A percentile compares a stretch with the other conserved stretches of the same genome.
phyloP scores from a whole-genome alignment of 2,797 vertebrate genomes.

The Gobionotothen gibberifrons region DNA sequence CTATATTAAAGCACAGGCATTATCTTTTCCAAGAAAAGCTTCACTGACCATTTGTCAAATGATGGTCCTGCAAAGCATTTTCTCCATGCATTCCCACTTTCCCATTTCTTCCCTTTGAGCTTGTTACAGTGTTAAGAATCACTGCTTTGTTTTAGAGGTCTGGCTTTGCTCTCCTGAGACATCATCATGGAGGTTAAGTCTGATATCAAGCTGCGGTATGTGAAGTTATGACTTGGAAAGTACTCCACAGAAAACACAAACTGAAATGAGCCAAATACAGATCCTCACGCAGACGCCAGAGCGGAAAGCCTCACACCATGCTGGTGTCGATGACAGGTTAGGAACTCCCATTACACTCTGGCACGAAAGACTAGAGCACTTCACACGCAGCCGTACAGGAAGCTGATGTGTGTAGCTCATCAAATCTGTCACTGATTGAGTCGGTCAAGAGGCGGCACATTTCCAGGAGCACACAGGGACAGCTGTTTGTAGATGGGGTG shows the following conservation, averaged over 20 bases:
- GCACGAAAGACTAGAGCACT: constrained; percentile 68
- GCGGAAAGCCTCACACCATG: constrained; percentile 62
- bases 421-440: constrained; percentile 65
- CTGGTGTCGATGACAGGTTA: constrained; percentile 69
- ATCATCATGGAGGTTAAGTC: constrained; percentile 50
- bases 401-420: constrained; percentile 70
- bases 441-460: constrained; percentile 61
- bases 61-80: background rate
- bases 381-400: constrained; percentile 74
- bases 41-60: constrained; percentile 49
- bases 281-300: constrained; percentile 50
- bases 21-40: constrained; percentile 42
- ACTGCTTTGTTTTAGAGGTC: constrained; percentile 32
- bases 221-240: constrained; percentile 56
- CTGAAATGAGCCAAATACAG: constrained; percentile 62
- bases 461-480: constrained; percentile 59
- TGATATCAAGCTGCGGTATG: constrained; percentile 43
- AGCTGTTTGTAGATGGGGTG: constrained; percentile 57
- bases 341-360: constrained; percentile 71
- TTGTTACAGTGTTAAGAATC: constrained; percentile 56
- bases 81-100: constrained; percentile 30
- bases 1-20: constrained; percentile 40
- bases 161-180: constrained; percentile 47
- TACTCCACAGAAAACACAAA: constrained; percentile 37
- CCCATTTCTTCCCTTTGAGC: constrained; percentile 42